Conservation (phyloP, 2,888 invertebrate genomes). For the Thelaira solivaga region DNA sequence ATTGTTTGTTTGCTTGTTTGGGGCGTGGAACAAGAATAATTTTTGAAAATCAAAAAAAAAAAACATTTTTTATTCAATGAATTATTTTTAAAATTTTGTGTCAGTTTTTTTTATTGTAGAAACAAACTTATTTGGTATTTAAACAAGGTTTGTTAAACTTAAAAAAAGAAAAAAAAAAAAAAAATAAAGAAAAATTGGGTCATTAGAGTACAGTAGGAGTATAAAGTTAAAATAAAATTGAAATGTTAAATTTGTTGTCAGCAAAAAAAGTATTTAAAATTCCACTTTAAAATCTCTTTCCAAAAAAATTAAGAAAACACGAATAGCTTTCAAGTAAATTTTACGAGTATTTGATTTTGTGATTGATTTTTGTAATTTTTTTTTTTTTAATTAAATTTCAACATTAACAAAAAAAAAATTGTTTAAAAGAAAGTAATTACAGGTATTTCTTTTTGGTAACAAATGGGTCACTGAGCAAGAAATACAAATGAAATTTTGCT, state of each 20-base stretch:
- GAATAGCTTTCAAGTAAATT: neutral
- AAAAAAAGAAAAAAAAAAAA: conserved; percentile 7
- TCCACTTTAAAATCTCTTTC: conserved; percentile 14
- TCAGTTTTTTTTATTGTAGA: neutral
- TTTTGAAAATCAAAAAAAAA: too few species aligned
- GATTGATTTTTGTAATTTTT: neutral
- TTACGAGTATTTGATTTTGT: neutral
- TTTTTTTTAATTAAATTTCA: neutral
- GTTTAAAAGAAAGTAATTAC: conserved; percentile 32
- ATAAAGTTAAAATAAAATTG: conserved; percentile 9
- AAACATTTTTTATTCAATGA: conserved; percentile 29
- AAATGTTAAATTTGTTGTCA: neutral
- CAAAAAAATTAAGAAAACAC: neutral
- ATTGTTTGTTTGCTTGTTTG: conserved; percentile 31
- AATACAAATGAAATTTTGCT: neutral
- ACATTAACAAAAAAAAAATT: neutral
- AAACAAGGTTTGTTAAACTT: conserved; percentile 28
- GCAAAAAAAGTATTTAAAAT: conserved; percentile 11
- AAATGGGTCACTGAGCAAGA: neutral
- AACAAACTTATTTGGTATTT: conserved; percentile 54
- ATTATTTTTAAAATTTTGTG: conserved; percentile 7
- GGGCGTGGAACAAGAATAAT: conserved; percentile 37
- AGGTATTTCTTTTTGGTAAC: neutral
- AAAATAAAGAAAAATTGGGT: conserved; percentile 39
- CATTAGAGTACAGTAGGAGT: conserved; percentile 48